A percentile compares a stretch with the other conserved stretches of the same genome.
Conservation (phyloP, 2,113 vertebrate genomes). For the Eleginops maclovinus region DNA sequence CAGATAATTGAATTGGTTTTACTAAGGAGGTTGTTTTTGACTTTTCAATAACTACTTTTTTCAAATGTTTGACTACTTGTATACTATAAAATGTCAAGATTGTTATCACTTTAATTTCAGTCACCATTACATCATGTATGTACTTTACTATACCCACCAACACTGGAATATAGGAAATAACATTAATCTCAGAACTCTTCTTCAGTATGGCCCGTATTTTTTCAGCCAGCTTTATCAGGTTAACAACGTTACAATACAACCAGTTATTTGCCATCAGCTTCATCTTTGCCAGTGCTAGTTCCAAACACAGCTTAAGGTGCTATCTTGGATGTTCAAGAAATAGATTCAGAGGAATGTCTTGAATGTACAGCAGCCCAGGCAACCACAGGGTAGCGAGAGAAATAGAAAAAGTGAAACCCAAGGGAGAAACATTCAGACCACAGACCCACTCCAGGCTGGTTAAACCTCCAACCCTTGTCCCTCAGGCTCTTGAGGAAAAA, state of each 20-base stretch:
- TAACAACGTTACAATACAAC: background rate
- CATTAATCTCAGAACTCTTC: background rate
- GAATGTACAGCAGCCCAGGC: constrained; percentile 12
- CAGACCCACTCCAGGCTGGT: constrained; percentile 52
- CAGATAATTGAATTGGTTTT: constrained; percentile 1
- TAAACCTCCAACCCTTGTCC: constrained; percentile 56
- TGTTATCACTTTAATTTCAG: background rate
- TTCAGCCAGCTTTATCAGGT: background rate
- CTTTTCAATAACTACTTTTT: constrained; percentile 9
- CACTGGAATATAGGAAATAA: background rate
- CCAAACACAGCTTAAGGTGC: constrained; percentile 9
- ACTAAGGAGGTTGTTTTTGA: constrained; percentile 4
- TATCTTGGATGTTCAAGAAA: constrained; percentile 22
- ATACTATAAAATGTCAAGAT: background rate
- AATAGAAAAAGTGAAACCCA: constrained; percentile 29
- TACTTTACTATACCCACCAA: background rate
- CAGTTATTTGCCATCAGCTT: constrained; percentile 2
- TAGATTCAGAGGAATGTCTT: constrained; percentile 17
- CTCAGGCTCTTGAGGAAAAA: constrained; percentile 56
- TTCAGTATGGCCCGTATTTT: background rate
- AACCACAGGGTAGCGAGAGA: constrained; percentile 18
- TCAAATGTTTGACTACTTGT: background rate
- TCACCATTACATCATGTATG: background rate
- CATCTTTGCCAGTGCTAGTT: constrained; percentile 12
- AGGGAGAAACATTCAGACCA: constrained; percentile 38